phyloP scores from a whole-genome alignment of 2,113 vertebrate genomes.

The Canis aureus region DNA sequence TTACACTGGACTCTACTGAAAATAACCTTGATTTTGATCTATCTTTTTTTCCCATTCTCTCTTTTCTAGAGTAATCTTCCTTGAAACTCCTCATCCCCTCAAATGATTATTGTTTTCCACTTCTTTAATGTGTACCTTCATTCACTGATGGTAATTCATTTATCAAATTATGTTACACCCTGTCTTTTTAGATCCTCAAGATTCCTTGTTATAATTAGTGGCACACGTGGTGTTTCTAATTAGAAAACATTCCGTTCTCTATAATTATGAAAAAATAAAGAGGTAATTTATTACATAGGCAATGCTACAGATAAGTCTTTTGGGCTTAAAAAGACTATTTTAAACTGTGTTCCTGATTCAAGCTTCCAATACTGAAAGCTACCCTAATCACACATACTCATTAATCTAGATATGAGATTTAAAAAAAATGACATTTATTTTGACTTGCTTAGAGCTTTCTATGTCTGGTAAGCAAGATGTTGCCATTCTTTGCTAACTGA shows the following conservation, averaged over 20 bases:
- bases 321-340: neutral
- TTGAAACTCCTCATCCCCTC: neutral
- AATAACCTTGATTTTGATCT: neutral
- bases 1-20: neutral
- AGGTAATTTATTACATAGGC: neutral
- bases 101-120: neutral
- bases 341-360: conserved; percentile 23
- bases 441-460: neutral
- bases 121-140: neutral
- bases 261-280: neutral
- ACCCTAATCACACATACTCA: neutral
- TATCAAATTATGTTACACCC: neutral
- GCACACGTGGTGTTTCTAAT: neutral
- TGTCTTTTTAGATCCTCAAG: neutral
- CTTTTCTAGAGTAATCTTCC: neutral
- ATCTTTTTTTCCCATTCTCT: neutral
- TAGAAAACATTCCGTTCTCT: neutral
- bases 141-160: neutral
- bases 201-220: neutral
- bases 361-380: neutral
- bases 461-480: neutral
- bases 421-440: neutral
- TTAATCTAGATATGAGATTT: neutral
- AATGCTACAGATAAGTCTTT: neutral
- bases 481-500: neutral